These are phyloP conservation scores for Ditylenchus dipsaci DNA, from an alignment of 1,140 invertebrate species.

Conservation along the genomic window DNA sequence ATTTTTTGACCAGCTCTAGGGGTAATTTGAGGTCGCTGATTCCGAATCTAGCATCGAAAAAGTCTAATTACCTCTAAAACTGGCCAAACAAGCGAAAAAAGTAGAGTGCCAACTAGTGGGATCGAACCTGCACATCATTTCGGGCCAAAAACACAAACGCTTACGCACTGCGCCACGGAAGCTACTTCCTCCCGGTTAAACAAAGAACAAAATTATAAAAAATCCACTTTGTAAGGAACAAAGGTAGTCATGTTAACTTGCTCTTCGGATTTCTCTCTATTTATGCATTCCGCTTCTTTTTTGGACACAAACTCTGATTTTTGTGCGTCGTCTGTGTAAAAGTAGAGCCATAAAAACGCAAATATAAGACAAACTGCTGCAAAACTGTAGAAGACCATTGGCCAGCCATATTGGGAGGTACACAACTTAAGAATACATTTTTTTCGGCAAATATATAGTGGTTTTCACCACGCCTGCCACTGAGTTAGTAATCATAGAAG, in stretches of 20 bases:
- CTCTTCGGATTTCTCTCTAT: constrained; percentile 22
- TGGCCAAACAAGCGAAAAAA: too few species aligned
- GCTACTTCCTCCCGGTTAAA: too few species aligned
- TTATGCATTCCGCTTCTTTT: constrained; percentile 20
- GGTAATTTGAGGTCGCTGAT: too few species aligned
- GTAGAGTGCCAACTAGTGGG: too few species aligned
- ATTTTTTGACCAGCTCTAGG: too few species aligned
- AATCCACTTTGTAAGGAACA: constrained; percentile 25
- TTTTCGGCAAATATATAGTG: too few species aligned
- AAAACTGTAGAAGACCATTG: constrained; percentile 32
- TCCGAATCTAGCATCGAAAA: too few species aligned
- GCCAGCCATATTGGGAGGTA: constrained; percentile 29
- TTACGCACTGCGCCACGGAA: too few species aligned
- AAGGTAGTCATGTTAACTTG: constrained; percentile 27
- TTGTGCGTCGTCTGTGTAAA: constrained; percentile 41
- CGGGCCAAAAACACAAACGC: too few species aligned
- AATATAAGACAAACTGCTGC: constrained; percentile 25
- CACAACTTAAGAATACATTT: constrained; percentile 21
- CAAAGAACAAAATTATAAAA: not conserved
- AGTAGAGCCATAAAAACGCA: constrained; percentile 20
- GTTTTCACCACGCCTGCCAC: constrained; percentile 16
- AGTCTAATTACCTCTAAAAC: too few species aligned
- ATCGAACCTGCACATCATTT: too few species aligned
- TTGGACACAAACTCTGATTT: constrained; percentile 20
- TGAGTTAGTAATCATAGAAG: constrained; percentile 24